These are phyloP conservation scores for Patiria pectinifera DNA, from an alignment of 53 echinoderm and acorn worm genomes.

Conservation along the genomic window DNA sequence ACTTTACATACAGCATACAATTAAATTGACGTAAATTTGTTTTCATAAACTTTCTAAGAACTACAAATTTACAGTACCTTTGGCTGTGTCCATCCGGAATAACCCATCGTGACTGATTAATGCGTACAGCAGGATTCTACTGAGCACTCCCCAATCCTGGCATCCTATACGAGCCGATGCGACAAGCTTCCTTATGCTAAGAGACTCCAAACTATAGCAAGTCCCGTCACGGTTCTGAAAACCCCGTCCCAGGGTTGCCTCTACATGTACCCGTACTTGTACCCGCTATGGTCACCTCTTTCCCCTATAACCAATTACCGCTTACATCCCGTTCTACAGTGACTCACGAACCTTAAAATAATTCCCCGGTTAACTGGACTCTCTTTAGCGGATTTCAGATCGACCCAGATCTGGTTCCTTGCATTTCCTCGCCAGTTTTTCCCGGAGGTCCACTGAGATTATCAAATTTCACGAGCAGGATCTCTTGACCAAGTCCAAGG, in stretches of 20 bases:
- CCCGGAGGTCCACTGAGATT: conserved; percentile 6
- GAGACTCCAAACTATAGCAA: neutral
- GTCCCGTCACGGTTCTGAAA: conserved; percentile 25
- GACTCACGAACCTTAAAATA: conserved; percentile 59
- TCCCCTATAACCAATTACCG: conserved; percentile 30
- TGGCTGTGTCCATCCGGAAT: conserved; percentile 47
- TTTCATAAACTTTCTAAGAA: neutral
- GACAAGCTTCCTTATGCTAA: neutral
- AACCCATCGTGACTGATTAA: conserved; percentile 43
- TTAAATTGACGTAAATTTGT: no score
- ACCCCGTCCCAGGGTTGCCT: conserved; percentile 23
- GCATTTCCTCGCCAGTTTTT: conserved; percentile 25
- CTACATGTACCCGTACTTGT: conserved; percentile 38
- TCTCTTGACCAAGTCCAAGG: conserved; percentile 28
- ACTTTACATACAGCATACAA: no score
- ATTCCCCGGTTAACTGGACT: conserved; percentile 27
- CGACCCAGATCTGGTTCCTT: conserved; percentile 3
- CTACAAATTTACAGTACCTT: conserved; percentile 14
- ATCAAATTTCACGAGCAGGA: neutral
- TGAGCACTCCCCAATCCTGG: neutral
- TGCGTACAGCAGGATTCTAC: neutral
- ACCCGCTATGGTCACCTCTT: conserved; percentile 23
- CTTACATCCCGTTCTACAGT: conserved; percentile 58
- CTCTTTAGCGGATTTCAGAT: conserved; percentile 35
- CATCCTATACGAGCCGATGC: neutral